Conservation (phyloP, 1,140 invertebrate genomes). For the Nephila pilipes region DNA sequence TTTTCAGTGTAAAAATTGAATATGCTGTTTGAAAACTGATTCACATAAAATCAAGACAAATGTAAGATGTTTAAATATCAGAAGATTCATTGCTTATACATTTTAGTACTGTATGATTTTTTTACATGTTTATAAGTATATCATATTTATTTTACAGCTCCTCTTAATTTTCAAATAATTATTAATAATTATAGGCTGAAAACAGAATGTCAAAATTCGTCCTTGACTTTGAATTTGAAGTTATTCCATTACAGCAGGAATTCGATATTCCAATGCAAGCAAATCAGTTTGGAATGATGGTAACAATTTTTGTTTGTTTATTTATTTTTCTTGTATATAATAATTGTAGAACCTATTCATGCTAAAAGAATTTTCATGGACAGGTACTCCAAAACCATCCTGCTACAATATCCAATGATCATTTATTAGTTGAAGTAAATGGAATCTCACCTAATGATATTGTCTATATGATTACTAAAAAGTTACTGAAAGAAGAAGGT, state of each 20-base stretch:
- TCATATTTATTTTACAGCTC: neutral
- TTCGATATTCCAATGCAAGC: neutral
- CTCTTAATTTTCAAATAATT: too few species aligned
- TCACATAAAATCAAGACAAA: too few species aligned
- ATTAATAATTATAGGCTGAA: constrained; percentile 8
- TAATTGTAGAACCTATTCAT: neutral
- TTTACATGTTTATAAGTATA: neutral
- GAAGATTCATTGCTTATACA: too few species aligned
- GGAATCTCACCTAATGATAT: constrained; percentile 37
- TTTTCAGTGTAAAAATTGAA: too few species aligned
- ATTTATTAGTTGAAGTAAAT: constrained; percentile 35
- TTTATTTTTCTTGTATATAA: neutral
- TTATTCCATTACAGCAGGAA: neutral
- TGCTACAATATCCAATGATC: constrained; percentile 42
- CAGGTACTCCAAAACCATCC: constrained; percentile 64
- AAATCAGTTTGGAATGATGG: constrained; percentile 69
- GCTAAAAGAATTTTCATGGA: neutral
- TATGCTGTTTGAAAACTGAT: too few species aligned
- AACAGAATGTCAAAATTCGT: neutral
- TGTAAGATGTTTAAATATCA: too few species aligned
- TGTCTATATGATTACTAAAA: constrained; percentile 65
- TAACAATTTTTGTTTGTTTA: neutral
- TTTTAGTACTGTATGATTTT: neutral
- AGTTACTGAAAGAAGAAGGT: constrained; percentile 65
- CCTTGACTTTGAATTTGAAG: constrained; percentile 44